A percentile compares a stretch with the other conserved stretches of the same genome.
Evolutionary conservation across 2,113 vertebrate genomes (phyloP).

Genomic region (Vidua macroura): DNA sequence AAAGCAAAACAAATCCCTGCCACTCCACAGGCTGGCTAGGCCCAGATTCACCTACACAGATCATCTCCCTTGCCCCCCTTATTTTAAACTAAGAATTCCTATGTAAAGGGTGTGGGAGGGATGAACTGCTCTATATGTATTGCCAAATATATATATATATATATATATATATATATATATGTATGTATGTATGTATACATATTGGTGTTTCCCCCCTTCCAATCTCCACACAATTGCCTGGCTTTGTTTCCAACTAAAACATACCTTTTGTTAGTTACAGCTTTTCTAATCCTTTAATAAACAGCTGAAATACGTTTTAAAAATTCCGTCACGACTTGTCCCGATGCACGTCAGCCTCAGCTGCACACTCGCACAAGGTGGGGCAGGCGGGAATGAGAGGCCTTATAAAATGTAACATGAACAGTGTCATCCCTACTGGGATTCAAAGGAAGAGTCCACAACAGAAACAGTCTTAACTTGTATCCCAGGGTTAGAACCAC

Average conservation of each 20-base stretch:
- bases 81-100: background rate
- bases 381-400: background rate
- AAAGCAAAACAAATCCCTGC: background rate
- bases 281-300: slow-evolving; percentile 23
- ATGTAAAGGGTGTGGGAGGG: background rate
- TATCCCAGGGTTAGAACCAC: background rate
- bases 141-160: background rate
- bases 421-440: background rate
- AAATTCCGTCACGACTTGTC: background rate
- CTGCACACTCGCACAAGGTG: rapidly evolving
- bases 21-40: background rate
- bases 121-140: background rate
- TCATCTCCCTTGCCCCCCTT: background rate
- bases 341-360: rapidly evolving
- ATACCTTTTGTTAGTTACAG: background rate
- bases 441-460: background rate
- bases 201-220: background rate
- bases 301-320: background rate
- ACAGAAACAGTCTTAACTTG: background rate
- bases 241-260: background rate
- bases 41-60: background rate
- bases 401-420: background rate
- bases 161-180: too few species aligned
- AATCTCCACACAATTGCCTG: background rate
- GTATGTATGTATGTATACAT: background rate